Evolutionary conservation across 2,113 vertebrate species (phyloP), one percentile per base, ranked within the genome.

Genomic region (Myrmophylax atrothorax): DNA sequence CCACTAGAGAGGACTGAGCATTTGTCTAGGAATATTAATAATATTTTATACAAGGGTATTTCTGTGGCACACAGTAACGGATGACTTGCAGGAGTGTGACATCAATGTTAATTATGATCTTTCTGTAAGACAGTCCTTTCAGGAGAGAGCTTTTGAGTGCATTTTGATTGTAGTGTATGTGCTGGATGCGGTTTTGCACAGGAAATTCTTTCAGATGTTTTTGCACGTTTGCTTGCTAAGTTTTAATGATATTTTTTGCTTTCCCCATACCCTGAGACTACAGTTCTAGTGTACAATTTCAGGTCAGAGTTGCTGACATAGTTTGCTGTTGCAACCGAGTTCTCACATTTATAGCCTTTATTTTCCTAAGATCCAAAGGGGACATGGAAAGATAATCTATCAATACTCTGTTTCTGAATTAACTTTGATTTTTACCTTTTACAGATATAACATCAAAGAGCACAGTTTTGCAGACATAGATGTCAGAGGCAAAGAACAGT

Each of bases 21-120:
- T 94, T 95, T 89, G 62, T 72, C 25, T 62, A 33, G 92, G 69
- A 64, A 42, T 81, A 95, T 95, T 92, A 91, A 89, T 64, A 78
- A 26, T 91, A 67, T 78, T 75, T 95, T 88, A 74, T 93, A 74
- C 62, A 47, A 79, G 79, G 72, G 35, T 84, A 38, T 96, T 89
- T 94, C 58, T 80, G 33, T 40, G 88, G 73, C 80, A 66, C 72
- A 78, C 64, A 90, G 92, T 92, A 92, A 83, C 53, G 84, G 88
- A 96, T 96, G 93, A 97, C 96, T 96, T 94, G 87, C 93, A 64
- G 94, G 95, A 96, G 75, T 96, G 59, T 87, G 63, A 80, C 63
- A 87, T 60, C 87, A 80, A 96, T 96, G 92, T 95, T 96, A 94
- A 97, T 96, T 93, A 59, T 0, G 66, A 37, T 93, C 40, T 81